phyloP scores from a whole-genome alignment of 35 echinoderm and acorn worm genomes.

The Hemicentrotus pulcherrimus region DNA sequence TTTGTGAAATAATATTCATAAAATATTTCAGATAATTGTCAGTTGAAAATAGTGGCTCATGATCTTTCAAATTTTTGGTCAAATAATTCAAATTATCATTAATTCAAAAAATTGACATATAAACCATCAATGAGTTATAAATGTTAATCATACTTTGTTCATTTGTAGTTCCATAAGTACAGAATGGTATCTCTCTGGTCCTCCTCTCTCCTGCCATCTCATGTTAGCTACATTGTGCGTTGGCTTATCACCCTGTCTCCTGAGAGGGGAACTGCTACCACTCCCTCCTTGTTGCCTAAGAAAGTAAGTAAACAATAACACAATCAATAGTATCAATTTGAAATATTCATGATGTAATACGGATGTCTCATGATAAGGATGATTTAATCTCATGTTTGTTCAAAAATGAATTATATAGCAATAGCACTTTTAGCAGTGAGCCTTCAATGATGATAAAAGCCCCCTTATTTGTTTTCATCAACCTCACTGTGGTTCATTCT shows the following conservation, averaged over 20 bases:
- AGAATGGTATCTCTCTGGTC: conserved; percentile 78
- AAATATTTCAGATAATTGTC: no score
- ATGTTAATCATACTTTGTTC: conserved; percentile 70
- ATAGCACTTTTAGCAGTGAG: no score
- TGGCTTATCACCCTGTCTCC: not conserved
- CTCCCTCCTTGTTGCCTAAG: conserved; percentile 20
- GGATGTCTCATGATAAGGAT: no score
- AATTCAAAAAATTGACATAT: not conserved
- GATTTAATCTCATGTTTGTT: no score
- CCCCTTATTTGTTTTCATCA: no score
- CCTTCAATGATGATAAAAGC: no score
- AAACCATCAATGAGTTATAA: not conserved
- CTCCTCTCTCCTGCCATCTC: conserved; percentile 81
- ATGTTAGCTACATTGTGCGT: conserved; percentile 49
- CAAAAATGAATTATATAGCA: no score
- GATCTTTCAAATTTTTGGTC: no score
- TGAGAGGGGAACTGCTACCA: not conserved
- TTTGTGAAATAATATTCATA: no score
- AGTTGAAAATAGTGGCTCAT: no score
- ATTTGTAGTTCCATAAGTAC: conserved; percentile 92
- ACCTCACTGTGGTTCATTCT: no score
- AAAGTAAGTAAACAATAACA: not conserved
- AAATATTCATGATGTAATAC: not conserved
- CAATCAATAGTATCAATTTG: not conserved
- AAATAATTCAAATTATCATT: no score